Evolutionary conservation across 2,888 invertebrate genomes (phyloP), one percentile per base, ranked within the genome.

Genomic region (Calameuta idolon): DNA sequence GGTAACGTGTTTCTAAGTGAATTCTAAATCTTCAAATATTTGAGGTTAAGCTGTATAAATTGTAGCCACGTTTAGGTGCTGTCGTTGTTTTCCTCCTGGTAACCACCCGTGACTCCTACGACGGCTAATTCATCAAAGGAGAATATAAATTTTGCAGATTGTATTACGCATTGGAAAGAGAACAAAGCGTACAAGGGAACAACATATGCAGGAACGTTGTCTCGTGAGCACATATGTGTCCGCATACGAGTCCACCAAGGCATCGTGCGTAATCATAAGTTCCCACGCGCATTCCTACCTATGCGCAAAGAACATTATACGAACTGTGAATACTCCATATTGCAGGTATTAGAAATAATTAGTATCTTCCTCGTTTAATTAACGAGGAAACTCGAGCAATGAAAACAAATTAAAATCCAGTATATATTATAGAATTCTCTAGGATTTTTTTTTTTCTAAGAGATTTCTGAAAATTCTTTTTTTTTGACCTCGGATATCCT

Each of bases 231-330:
- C 71, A 71, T 12, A 5, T 23, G 15, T 23, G 31, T 33, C 33
- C 71, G 31, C 77, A 74, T 77, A 74, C 71, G 40, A 71, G 69
- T 33, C 35, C 69, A 77, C 40, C 23, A 9, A 15, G 55, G 69
- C 75, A n/a, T 77, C 74, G 74, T 74, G 75, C 77, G 77, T 77
- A 77, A 77, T 77, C 74, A 75, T 74, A 40, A 77, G 77, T 77
- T 77, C 77, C 77, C 77, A 77, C 77, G 77, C 77, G 77, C 77
- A 77, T 77, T 77, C 77, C 77, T 69, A 12, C 11, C 35, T 23
- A 30, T 55, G 11, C 15, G 55, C 69, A 31, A 12, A 33, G 71
- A 23, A 23, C 23, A 55, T 55, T 55, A 55, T 23, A 23, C 55
- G 55, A 9, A 23, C 55, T 5, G 55, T 55, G 55, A 55, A 55